Percentiles rank a stretch among this genome's conserved stretches.
Conservation (phyloP, 2,888 invertebrate species). For the Meghimatium bilineatum region DNA sequence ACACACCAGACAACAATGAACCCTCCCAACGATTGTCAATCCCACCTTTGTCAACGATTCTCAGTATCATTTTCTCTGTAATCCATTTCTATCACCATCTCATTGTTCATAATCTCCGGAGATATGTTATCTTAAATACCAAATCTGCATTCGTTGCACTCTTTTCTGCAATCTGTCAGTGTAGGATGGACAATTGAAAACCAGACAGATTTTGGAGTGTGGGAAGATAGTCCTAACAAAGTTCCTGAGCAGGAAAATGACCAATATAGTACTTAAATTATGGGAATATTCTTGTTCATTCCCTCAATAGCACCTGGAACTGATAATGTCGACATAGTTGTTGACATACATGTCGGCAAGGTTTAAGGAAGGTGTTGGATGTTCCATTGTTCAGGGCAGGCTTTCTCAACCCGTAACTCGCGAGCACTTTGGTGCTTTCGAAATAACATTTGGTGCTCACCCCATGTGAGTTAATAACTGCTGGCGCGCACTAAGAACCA, state of each 20-base stretch:
- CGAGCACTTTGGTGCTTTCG: no score
- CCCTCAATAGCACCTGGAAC: no score
- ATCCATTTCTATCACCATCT: background rate
- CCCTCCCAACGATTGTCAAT: background rate
- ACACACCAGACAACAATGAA: background rate
- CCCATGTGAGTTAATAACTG: no score
- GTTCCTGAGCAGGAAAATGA: background rate
- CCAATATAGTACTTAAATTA: background rate
- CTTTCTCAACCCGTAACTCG: no score
- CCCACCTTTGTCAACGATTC: background rate
- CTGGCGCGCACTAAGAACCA: no score
- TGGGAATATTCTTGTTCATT: background rate
- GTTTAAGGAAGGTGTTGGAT: no score
- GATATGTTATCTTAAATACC: background rate
- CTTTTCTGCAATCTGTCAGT: slow-evolving; percentile 20
- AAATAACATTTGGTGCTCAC: no score
- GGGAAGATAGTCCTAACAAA: background rate
- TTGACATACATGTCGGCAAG: no score
- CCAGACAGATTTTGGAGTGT: background rate
- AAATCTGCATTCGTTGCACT: slow-evolving; percentile 1
- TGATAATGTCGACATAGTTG: no score
- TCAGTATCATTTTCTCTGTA: background rate
- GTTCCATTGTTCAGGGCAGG: no score
- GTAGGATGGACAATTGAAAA: background rate
- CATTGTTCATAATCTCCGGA: background rate